phyloP scores from a whole-genome alignment of 2,113 vertebrate species.

The Perognathus longimembris region DNA sequence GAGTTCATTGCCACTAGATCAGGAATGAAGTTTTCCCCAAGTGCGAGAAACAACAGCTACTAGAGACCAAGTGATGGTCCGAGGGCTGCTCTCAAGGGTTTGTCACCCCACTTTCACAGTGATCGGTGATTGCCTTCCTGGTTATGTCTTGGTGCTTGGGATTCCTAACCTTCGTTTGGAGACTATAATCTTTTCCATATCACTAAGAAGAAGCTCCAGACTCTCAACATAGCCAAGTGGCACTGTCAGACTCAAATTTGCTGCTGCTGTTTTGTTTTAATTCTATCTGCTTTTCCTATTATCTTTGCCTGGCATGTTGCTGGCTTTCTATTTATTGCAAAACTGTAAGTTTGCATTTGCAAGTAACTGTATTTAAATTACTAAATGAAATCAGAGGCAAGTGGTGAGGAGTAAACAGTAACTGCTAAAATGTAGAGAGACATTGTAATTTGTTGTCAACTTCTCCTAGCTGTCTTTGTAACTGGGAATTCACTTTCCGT shows the following conservation, averaged over 20 bases:
- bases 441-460: background rate
- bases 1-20: no score
- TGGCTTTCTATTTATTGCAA: background rate
- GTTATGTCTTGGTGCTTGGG: no score
- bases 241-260: background rate
- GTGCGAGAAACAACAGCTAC: background rate
- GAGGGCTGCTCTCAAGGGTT: no score
- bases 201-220: background rate
- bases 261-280: background rate
- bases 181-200: background rate
- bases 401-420: rapidly evolving
- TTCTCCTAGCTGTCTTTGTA: background rate
- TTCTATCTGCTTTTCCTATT: background rate
- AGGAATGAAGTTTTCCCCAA: background rate
- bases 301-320: background rate
- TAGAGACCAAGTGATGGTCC: background rate
- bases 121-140: no score
- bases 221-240: background rate
- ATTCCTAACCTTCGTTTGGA: background rate
- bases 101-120: background rate
- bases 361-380: background rate
- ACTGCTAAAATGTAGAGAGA: background rate
- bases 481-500: background rate
- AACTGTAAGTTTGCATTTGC: background rate
- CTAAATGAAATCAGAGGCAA: background rate